Conservation (phyloP, 2,888 invertebrate species). For the Mythimna loreyi region DNA sequence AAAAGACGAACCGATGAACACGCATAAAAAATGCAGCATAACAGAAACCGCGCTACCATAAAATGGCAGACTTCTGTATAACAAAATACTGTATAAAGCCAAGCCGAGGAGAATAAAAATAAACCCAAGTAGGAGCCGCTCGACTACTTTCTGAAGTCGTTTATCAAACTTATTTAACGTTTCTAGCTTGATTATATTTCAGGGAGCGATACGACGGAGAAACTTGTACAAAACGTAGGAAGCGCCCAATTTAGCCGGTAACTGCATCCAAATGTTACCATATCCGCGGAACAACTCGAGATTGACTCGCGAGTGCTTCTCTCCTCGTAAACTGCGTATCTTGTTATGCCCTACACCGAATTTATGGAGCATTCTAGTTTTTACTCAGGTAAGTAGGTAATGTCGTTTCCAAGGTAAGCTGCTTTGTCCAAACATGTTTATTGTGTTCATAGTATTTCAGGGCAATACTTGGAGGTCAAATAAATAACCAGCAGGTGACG, state of each 20-base stretch:
- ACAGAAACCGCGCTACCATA: slow-evolving; percentile 37
- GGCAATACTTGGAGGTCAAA: slow-evolving; percentile 36
- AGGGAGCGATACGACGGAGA: slow-evolving; percentile 64
- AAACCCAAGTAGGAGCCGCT: slow-evolving; percentile 60
- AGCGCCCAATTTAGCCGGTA: slow-evolving; percentile 86
- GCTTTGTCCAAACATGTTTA: slow-evolving; percentile 50
- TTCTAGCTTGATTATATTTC: slow-evolving; percentile 75
- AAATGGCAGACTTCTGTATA: slow-evolving; percentile 50
- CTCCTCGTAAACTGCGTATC: slow-evolving; percentile 84
- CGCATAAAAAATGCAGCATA: slow-evolving; percentile 34
- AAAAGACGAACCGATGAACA: slow-evolving; percentile 13
- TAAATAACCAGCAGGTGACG: slow-evolving; percentile 20
- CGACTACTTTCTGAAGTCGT: slow-evolving; percentile 66
- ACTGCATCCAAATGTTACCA: slow-evolving; percentile 88
- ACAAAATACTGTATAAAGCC: slow-evolving; percentile 58
- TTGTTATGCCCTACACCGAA: slow-evolving; percentile 79
- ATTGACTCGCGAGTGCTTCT: slow-evolving; percentile 85
- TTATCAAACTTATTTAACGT: slow-evolving; percentile 69
- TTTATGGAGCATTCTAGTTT: slow-evolving; percentile 76
- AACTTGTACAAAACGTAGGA: slow-evolving; percentile 78
- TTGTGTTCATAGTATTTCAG: slow-evolving; percentile 59
- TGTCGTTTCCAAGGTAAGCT: slow-evolving; percentile 54
- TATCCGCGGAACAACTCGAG: slow-evolving; percentile 86
- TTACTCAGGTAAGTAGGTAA: slow-evolving; percentile 68
- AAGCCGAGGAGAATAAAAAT: slow-evolving; percentile 61